Evolutionary conservation across 2,113 vertebrate species (phyloP), one percentile per base, ranked within the genome.

Genomic region (Actenoides lindsayi): DNA sequence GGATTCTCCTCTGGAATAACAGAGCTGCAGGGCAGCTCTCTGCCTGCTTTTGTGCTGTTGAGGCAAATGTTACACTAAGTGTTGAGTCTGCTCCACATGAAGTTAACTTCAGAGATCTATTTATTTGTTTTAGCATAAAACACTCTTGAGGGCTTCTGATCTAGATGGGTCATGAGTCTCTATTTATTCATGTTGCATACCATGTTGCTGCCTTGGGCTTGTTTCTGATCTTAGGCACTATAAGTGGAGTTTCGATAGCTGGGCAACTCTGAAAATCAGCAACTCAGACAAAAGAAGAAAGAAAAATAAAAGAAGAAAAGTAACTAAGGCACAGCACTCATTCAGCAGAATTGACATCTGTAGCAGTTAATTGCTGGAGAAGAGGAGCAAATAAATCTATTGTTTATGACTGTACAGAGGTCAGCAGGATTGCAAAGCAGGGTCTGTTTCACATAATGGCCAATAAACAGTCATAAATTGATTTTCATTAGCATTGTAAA

Each of bases 101-200:
- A 89, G 44, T 73, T 74, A 71, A 86, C 64, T 93, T 91, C 78
- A 95, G 90, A 81, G 64, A 81, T 90, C 60, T 94, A 77, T 78
- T 91, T 94, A 89, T 95, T 96, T 96, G 83, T 90, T 91, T 84
- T 74, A 82, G 37, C 84, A 76, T 92, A 78, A 94, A 94, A 71
- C 35, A 67, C 62, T 82, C 30, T 83, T 65, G 53, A 89, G 50
- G 46, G 60, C 60, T 95, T 90, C 79, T 87, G 57, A 90, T 90
- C 77, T 65, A 83, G 74, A 73, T 90, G 53, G 57, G 60, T 87
- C n/a, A 50, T 75, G 89, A 94, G 62, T 94, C n/a, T 83, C 89
- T 86, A 87, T 63, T 93, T 92, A 73, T 93, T 74, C 33, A 56
- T 74, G 33, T 77, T 63, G 77, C 68, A 76, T 53, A 56, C 35